Evolutionary conservation across 2,888 invertebrate species (phyloP).

Genomic region (Hipparchia semele): DNA sequence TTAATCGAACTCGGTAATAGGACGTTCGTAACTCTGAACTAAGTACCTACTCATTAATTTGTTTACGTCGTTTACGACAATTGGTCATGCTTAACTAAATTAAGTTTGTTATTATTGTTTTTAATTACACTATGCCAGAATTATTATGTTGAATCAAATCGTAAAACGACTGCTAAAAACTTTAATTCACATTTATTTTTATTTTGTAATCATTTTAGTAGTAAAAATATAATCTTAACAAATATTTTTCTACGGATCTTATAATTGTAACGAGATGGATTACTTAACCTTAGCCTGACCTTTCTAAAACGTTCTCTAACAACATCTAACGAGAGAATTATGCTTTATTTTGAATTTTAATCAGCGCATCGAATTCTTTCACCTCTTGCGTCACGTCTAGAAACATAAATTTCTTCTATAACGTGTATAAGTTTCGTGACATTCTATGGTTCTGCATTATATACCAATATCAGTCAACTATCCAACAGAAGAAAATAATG

Average conservation of each 20-base stretch:
- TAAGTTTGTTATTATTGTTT: no score
- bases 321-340: conserved; percentile 40
- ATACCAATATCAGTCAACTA: not conserved
- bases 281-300: conserved; percentile 57
- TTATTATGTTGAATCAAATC: not conserved
- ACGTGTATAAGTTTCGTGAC: not conserved
- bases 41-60: not conserved
- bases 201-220: not conserved
- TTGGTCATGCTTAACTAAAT: not conserved
- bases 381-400: conserved; percentile 20
- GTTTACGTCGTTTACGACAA: not conserved
- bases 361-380: conserved; percentile 23
- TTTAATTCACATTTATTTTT: not conserved
- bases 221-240: not conserved
- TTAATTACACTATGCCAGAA: not conserved
- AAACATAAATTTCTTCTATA: conserved; percentile 23
- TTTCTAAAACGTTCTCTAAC: conserved; percentile 60
- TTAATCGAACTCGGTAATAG: not conserved
- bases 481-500: no score
- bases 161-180: not conserved
- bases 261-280: conserved; percentile 5
- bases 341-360: conserved; percentile 34
- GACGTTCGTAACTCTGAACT: not conserved
- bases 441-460: not conserved
- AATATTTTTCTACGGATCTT: not conserved